Evolutionary conservation across 2,797 vertebrate species (phyloP), one percentile per base, ranked within the genome.

Genomic region (Amniataba percoides): DNA sequence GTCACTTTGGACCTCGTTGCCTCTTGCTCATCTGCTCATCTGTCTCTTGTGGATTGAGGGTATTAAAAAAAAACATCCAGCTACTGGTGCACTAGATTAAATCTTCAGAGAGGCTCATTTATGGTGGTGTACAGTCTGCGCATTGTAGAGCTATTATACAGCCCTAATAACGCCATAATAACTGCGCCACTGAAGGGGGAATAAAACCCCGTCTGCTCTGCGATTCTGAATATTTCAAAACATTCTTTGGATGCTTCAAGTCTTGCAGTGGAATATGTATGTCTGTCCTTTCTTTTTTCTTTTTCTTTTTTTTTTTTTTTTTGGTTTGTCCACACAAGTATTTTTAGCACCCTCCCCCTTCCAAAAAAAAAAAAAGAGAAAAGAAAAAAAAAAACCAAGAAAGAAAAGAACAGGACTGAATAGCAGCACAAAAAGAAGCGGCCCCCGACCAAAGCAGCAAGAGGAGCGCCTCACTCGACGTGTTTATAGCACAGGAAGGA

Each of bases 401-500:
- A 27, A 23, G 34, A 36, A 58, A 23, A 59, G 18, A 68, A 27
- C 19, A 57, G 53, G 34, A 43, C 25, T 60, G 70, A 80, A 60
- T 46, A 48, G 68, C 51, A 57, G 70, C 68, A 71, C 57, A 80
- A 72, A 85, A 21, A 77, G 27, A 11, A 23, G 49, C n/a, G n/a
- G n/a, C 60, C 49, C 61, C 72, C 52, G 71, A 57, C 70, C 42
- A 71, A 67, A 84, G 78, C 69, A 62, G 68, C 19, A 51, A 78
- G 65, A 71, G 58, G 58, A 71, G 64, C 77, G 73, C 55, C 66
- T 82, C 40, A 4, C 36, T 64, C 40, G 5, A 74, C 76, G 77
- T 86, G 81, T 86, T 89, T 83, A 82, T 34, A 69, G 78, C 71
- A 57, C 11, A 31, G 21, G 62, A 72, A 78, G 53, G 70, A 80